phyloP scores from a whole-genome alignment of 2,113 vertebrate species.

The Colaptes auratus region DNA sequence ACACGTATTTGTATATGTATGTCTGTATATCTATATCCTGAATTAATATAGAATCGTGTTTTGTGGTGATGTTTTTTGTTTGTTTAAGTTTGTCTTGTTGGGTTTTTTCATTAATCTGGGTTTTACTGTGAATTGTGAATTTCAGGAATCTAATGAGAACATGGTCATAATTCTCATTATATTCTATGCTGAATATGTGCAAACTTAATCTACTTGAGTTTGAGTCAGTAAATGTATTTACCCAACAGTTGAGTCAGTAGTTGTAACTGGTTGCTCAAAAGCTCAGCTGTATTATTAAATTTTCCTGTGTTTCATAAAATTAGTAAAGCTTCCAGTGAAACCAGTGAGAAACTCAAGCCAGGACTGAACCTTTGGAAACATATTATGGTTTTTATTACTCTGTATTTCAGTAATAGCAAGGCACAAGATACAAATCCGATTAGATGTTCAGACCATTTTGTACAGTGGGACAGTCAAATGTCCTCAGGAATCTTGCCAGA shows the following conservation, averaged over 20 bases:
- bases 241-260: too few species aligned
- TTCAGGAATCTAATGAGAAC: neutral
- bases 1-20: neutral
- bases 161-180: neutral
- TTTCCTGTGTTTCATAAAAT: neutral
- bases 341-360: neutral
- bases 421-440: neutral
- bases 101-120: fast-evolving
- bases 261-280: neutral
- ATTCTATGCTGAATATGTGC: neutral
- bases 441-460: neutral
- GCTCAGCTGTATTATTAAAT: neutral
- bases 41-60: neutral
- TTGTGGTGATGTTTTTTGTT: neutral
- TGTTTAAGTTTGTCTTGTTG: neutral
- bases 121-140: neutral
- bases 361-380: neutral
- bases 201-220: neutral
- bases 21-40: neutral
- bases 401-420: neutral
- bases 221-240: neutral
- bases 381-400: neutral
- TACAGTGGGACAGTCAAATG: neutral
- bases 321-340: neutral
- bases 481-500: neutral